Conservation (phyloP, 2,113 vertebrate genomes). For the Diadophis punctatus region DNA sequence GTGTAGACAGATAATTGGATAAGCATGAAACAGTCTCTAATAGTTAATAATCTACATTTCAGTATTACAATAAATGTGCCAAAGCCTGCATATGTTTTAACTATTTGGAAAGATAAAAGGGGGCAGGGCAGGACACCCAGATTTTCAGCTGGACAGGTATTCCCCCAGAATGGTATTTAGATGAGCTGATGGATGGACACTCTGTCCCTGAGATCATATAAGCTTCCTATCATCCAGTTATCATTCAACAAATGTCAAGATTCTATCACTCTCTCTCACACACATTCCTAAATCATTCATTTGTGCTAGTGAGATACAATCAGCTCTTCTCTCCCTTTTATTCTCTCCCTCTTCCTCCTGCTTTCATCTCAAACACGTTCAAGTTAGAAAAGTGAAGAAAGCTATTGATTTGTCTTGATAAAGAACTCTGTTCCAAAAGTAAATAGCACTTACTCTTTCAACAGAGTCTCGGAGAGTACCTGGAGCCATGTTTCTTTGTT, state of each 20-base stretch:
- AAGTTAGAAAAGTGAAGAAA: neutral
- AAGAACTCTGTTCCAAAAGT: neutral
- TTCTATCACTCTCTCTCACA: neutral
- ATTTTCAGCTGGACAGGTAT: neutral
- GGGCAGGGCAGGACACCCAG: neutral
- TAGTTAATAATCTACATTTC: conserved; percentile 3
- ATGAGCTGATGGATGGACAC: neutral
- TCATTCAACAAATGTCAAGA: neutral
- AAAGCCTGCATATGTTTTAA: neutral
- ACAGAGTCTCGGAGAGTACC: neutral
- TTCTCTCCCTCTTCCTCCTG: neutral
- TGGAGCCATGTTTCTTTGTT: neutral
- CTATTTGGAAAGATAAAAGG: neutral
- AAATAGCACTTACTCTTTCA: neutral
- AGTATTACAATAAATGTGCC: neutral
- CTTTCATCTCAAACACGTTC: neutral
- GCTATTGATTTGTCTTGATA: neutral
- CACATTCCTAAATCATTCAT: neutral
- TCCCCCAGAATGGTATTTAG: neutral
- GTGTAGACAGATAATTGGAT: neutral
- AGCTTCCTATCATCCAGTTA: neutral
- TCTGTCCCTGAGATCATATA: neutral
- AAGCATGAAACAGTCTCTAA: neutral
- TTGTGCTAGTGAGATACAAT: neutral
- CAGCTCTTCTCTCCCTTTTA: neutral